phyloP scores from a whole-genome alignment of 2,888 invertebrate species.

The Danaus chrysippus region DNA sequence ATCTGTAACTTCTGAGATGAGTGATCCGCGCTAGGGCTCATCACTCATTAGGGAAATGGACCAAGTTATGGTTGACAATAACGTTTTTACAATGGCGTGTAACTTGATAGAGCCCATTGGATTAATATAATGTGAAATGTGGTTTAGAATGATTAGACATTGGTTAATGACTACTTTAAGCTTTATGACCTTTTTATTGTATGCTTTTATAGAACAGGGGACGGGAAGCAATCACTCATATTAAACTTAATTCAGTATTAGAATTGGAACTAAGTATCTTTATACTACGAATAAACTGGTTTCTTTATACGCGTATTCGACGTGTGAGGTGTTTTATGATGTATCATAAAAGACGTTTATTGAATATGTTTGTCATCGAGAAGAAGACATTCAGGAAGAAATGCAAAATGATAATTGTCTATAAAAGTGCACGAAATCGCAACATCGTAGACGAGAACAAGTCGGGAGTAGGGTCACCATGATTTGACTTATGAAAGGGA shows the following conservation, averaged over 20 bases:
- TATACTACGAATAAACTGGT: too few species aligned
- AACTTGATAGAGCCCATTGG: slow-evolving; percentile 31
- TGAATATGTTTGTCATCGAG: slow-evolving; percentile 41
- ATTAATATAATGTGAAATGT: slow-evolving; percentile 29
- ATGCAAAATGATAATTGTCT: slow-evolving; percentile 63
- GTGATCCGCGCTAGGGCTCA: slow-evolving; percentile 60
- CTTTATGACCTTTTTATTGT: slow-evolving; percentile 2
- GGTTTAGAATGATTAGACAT: slow-evolving; percentile 23
- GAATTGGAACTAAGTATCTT: too few species aligned
- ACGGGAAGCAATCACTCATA: too few species aligned
- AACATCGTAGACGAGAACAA: slow-evolving; percentile 33
- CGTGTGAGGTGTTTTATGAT: not conserved
- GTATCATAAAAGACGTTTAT: not conserved
- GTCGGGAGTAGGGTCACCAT: slow-evolving; percentile 15
- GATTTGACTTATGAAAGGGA: slow-evolving; percentile 22
- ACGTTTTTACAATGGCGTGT: slow-evolving; percentile 41
- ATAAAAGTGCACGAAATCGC: slow-evolving; percentile 49
- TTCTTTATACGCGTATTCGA: not conserved
- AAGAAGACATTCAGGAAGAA: slow-evolving; percentile 56
- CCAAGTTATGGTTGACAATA: slow-evolving; percentile 51
- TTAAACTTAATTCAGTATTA: too few species aligned
- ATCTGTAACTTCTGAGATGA: slow-evolving; percentile 63
- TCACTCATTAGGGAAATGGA: slow-evolving; percentile 72
- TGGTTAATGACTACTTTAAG: slow-evolving; percentile 12
- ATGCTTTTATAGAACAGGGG: not conserved